Evolutionary conservation across 2,888 invertebrate species (phyloP).

Genomic region (Lycophotia porphyrea): DNA sequence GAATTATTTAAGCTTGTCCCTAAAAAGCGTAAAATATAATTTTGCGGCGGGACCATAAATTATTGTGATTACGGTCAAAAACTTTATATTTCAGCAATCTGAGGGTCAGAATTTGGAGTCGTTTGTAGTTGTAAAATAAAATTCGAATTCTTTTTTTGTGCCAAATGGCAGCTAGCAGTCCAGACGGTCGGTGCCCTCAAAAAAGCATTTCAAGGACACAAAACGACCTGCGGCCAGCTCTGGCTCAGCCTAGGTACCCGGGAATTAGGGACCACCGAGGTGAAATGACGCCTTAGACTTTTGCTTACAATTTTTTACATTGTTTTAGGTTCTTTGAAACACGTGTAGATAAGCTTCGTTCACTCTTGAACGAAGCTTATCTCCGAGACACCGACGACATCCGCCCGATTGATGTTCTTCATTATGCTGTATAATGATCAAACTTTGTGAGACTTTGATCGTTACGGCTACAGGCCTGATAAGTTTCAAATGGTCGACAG

Average conservation of each 20-base stretch:
- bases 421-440: slow-evolving; percentile 55
- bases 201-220: slow-evolving; percentile 66
- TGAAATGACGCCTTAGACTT: slow-evolving; percentile 19
- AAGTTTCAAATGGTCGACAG: slow-evolving; percentile 14
- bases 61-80: slow-evolving; percentile 36
- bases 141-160: slow-evolving; percentile 40
- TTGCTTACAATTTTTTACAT: neutral
- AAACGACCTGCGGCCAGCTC: slow-evolving; percentile 43
- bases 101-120: slow-evolving; percentile 24
- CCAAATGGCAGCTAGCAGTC: slow-evolving; percentile 42
- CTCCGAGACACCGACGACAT: slow-evolving; percentile 49
- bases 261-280: slow-evolving; percentile 35
- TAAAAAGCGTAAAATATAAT: slow-evolving; percentile 16
- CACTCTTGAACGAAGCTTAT: slow-evolving; percentile 53
- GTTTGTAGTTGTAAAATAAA: slow-evolving; percentile 57
- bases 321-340: slow-evolving; percentile 27
- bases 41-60: slow-evolving; percentile 13
- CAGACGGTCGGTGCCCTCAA: slow-evolving; percentile 69
- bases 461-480: slow-evolving; percentile 16
- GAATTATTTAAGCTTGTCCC: neutral
- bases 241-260: slow-evolving; percentile 23
- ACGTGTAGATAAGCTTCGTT: no score
- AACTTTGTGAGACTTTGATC: slow-evolving; percentile 53
- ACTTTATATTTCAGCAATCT: slow-evolving; percentile 33
- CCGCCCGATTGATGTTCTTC: slow-evolving; percentile 49